Conservation (phyloP, 2,888 invertebrate genomes). For the Peribatodes rhomboidaria region DNA sequence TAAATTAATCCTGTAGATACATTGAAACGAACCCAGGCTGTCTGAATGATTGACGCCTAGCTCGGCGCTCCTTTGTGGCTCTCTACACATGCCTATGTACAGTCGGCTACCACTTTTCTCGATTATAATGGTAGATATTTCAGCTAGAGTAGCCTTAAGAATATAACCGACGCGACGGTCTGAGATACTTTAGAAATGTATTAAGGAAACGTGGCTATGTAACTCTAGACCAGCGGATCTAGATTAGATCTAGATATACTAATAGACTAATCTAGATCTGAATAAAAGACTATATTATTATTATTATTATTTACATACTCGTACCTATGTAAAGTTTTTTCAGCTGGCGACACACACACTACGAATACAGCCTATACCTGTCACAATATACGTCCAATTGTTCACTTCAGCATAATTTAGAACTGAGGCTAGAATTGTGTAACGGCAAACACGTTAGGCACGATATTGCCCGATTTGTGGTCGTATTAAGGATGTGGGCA, state of each 20-base stretch:
- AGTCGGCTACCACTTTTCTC: neutral
- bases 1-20: conserved; percentile 22
- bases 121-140: neutral
- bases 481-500: conserved; percentile 30
- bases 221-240: no score
- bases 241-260: no score
- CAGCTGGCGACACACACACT: neutral
- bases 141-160: neutral
- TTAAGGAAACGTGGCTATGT: no score
- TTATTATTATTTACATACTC: no score
- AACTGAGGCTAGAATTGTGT: conserved; percentile 34
- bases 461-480: conserved; percentile 37
- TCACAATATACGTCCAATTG: conserved; percentile 26
- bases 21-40: conserved; percentile 28
- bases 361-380: conserved; percentile 17
- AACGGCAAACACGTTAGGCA: conserved; percentile 37
- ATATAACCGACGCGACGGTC: no score
- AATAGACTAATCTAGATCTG: no score
- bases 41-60: conserved; percentile 34
- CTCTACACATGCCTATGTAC: conserved; percentile 20
- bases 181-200: no score
- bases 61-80: conserved; percentile 23
- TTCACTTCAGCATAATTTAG: conserved; percentile 42
- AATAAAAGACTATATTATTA: no score
- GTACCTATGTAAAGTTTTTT: no score